Conservation (phyloP, 2,888 invertebrate genomes). For the Allygus modestus region DNA sequence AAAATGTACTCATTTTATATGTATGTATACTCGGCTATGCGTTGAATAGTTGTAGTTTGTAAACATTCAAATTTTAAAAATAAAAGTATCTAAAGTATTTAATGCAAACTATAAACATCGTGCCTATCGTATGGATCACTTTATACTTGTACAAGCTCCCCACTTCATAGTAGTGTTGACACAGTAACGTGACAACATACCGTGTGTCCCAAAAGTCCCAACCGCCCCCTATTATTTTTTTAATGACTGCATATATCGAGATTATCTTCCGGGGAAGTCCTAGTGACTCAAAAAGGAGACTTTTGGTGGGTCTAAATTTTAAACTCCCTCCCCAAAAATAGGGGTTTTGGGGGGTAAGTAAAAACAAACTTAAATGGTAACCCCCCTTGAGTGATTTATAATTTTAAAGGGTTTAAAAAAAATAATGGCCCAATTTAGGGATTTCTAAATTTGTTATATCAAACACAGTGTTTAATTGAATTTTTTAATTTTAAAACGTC, state of each 20-base stretch:
- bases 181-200: too few species aligned
- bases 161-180: too few species aligned
- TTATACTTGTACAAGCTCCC: too few species aligned
- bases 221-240: constrained; percentile 29
- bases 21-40: too few species aligned
- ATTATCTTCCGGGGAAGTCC: constrained; percentile 3
- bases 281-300: not conserved
- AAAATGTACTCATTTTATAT: too few species aligned
- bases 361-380: constrained; percentile 25
- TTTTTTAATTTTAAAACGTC: too few species aligned
- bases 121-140: too few species aligned
- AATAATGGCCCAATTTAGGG: constrained; percentile 13
- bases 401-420: constrained; percentile 42
- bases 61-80: too few species aligned
- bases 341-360: not conserved
- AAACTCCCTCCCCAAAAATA: constrained; percentile 1
- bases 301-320: constrained; percentile 30
- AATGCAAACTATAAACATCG: too few species aligned
- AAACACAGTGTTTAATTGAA: too few species aligned
- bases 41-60: too few species aligned
- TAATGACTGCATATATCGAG: not conserved
- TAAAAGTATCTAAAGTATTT: too few species aligned
- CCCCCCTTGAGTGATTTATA: not conserved
- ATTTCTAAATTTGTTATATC: constrained; percentile 2
- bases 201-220: constrained; percentile 20